Percentiles rank a stretch among this genome's conserved stretches.
phyloP scores from a whole-genome alignment of 2,888 invertebrate genomes.

The Eupsilia transversa region DNA sequence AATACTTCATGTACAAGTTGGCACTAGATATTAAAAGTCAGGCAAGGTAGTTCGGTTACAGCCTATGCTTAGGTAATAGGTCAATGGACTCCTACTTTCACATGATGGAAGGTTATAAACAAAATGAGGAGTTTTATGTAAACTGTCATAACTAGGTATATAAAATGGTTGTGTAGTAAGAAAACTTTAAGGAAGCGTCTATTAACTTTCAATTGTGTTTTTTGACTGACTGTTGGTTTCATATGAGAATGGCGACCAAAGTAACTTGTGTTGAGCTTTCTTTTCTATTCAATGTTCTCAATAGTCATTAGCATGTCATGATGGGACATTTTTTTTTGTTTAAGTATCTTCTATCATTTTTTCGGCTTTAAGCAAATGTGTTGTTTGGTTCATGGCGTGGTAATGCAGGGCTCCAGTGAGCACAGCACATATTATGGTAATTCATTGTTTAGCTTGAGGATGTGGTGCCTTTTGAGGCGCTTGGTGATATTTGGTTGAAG shows the following conservation, averaged over 20 bases:
- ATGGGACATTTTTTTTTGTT: constrained; percentile 14
- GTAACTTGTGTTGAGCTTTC: not conserved
- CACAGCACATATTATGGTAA: no score
- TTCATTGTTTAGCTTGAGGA: no score
- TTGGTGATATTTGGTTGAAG: no score
- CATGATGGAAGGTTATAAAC: constrained; percentile 77
- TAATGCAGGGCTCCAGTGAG: no score
- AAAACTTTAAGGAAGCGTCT: constrained; percentile 20
- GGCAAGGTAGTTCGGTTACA: constrained; percentile 66
- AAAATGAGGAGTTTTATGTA: constrained; percentile 69
- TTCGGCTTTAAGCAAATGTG: no score
- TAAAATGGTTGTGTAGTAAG: constrained; percentile 41
- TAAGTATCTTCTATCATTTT: no score
- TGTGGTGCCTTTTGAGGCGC: no score
- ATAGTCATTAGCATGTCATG: not conserved
- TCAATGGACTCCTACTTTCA: constrained; percentile 83
- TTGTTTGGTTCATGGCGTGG: no score
- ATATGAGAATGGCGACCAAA: not conserved
- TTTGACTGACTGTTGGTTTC: constrained; percentile 2
- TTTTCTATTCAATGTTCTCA: not conserved
- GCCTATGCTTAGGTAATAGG: constrained; percentile 75
- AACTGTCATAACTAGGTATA: constrained; percentile 37
- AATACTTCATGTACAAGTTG: constrained; percentile 27
- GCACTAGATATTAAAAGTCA: constrained; percentile 61
- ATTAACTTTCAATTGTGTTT: constrained; percentile 22